Evolutionary conservation across 2,113 vertebrate species (phyloP).

Genomic region (Petaurus breviceps): DNA sequence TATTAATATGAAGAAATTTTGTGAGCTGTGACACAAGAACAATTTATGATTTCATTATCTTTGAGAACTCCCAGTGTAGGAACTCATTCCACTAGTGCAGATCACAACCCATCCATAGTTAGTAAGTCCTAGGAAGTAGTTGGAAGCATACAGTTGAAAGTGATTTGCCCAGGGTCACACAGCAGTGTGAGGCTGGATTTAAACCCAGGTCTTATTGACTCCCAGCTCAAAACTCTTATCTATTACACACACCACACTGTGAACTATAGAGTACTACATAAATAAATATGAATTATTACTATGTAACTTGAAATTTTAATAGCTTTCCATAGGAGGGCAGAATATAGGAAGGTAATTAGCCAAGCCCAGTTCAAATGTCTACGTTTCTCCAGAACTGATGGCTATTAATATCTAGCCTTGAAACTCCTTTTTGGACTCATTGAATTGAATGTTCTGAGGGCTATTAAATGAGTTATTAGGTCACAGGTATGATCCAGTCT

Average conservation of each 20-base stretch:
- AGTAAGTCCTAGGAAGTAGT: not conserved
- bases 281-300: not conserved
- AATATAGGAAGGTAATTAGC: not conserved
- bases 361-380: not conserved
- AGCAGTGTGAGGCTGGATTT: not conserved
- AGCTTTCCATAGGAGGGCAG: not conserved
- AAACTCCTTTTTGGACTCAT: not conserved
- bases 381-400: not conserved
- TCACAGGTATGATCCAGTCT: constrained; percentile 12
- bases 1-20: not conserved
- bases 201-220: not conserved
- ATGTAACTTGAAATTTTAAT: not conserved
- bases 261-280: not conserved
- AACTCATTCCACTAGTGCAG: not conserved
- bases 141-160: not conserved
- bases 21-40: not conserved
- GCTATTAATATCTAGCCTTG: not conserved
- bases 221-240: not conserved
- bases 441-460: not conserved
- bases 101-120: not conserved
- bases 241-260: not conserved
- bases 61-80: not conserved
- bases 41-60: not conserved
- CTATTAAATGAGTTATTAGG: not conserved
- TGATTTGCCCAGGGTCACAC: not conserved